A percentile compares a stretch with the other conserved stretches of the same genome.
These are phyloP conservation scores for Stratiomys singularior DNA, from an alignment of 2,888 invertebrate species.

Conservation along the genomic window DNA sequence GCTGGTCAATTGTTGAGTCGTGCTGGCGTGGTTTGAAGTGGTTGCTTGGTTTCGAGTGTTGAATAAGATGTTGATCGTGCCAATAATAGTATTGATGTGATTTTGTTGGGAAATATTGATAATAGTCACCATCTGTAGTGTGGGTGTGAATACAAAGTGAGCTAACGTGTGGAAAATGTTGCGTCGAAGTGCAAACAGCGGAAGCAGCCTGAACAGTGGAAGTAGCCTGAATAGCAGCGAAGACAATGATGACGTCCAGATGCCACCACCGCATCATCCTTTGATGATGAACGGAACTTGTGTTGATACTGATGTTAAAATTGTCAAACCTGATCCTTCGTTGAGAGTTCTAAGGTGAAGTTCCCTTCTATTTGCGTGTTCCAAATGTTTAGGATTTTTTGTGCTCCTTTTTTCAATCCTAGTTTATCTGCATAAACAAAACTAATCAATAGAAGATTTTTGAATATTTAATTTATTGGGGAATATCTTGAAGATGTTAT, in stretches of 20 bases:
- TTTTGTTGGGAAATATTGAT: no score
- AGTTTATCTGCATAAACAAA: no score
- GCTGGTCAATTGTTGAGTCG: not conserved
- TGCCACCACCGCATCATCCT: slow-evolving; percentile 20
- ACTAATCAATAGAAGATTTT: no score
- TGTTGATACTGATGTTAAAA: not conserved
- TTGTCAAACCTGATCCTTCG: slow-evolving; percentile 53
- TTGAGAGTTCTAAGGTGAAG: slow-evolving; percentile 56
- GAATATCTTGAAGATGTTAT: slow-evolving; percentile 17
- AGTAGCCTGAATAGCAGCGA: slow-evolving; percentile 30
- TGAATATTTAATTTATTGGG: no score
- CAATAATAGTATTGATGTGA: not conserved
- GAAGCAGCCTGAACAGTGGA: slow-evolving; percentile 32
- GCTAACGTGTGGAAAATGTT: slow-evolving; percentile 12
- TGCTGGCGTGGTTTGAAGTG: not conserved
- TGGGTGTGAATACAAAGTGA: not conserved
- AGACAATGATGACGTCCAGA: slow-evolving; percentile 19
- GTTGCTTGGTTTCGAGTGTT: not conserved
- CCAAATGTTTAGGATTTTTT: no score
- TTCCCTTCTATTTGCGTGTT: no score
- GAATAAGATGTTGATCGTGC: not conserved
- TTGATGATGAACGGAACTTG: slow-evolving; percentile 18
- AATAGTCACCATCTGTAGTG: not conserved
- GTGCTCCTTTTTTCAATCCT: no score
- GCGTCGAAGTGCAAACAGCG: slow-evolving; percentile 18